These are phyloP conservation scores for Hedya salicella DNA, from an alignment of 2,888 invertebrate species.

Conservation along the genomic window DNA sequence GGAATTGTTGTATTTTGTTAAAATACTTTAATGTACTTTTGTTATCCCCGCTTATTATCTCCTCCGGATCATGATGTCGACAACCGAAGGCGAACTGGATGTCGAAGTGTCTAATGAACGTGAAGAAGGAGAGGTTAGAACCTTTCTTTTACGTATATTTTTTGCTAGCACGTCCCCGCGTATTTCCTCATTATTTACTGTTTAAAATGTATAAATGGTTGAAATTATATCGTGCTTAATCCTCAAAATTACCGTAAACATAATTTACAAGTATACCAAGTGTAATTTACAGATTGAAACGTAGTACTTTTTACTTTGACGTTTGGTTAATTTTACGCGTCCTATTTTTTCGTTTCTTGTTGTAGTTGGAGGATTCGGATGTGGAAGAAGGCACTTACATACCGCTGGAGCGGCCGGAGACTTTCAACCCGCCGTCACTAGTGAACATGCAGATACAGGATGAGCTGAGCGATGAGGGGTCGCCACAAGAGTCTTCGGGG, in stretches of 20 bases:
- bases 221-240: conserved; percentile 10
- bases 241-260: background rate
- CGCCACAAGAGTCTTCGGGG: conserved; percentile 77
- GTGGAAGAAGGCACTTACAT: conserved; percentile 83
- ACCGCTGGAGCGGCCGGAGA: conserved; percentile 84
- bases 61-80: conserved; percentile 75
- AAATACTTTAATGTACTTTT: conserved; percentile 67
- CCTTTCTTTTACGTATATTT: conserved; percentile 48
- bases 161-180: conserved; percentile 10
- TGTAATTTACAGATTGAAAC: conserved; percentile 37
- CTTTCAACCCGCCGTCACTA: conserved; percentile 79
- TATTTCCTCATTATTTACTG: conserved; percentile 42
- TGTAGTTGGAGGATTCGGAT: conserved; percentile 80
- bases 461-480: conserved; percentile 85
- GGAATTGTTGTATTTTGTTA: conserved; percentile 64
- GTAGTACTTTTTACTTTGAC: conserved; percentile 42
- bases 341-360: conserved; percentile 47
- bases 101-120: conserved; percentile 85
- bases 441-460: conserved; percentile 85
- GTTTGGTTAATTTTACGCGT: conserved; percentile 41
- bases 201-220: background rate
- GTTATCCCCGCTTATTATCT: conserved; percentile 52
- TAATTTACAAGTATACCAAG: background rate
- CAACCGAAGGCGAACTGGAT: conserved; percentile 86
- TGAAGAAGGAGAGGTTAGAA: conserved; percentile 88